These are phyloP conservation scores for Arrhamphus sclerolepis DNA, from an alignment of 2,797 vertebrate species.

Conservation along the genomic window DNA sequence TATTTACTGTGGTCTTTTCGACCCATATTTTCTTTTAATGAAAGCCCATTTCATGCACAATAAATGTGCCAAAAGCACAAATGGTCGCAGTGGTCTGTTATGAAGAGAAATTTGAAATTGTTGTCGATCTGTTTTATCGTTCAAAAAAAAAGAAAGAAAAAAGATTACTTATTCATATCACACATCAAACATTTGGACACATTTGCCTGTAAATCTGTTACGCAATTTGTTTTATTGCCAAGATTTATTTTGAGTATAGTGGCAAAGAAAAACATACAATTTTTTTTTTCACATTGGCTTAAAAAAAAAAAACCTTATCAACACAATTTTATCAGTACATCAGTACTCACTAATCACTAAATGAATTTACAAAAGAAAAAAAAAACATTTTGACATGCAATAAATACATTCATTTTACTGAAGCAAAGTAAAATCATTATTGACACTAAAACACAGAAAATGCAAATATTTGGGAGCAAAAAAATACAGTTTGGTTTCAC, in stretches of 20 bases:
- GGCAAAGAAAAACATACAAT: slow-evolving; percentile 73
- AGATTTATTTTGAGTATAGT: slow-evolving; percentile 82
- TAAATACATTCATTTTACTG: slow-evolving; percentile 89
- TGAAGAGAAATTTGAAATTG: slow-evolving; percentile 4
- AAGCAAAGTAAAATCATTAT: slow-evolving; percentile 78
- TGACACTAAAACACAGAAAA: slow-evolving; percentile 66
- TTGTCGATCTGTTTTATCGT: slow-evolving; percentile 1
- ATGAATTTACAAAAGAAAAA: slow-evolving; percentile 77
- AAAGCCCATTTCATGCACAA: slow-evolving; percentile 57
- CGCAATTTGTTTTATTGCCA: slow-evolving; percentile 84
- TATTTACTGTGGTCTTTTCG: slow-evolving; percentile 41
- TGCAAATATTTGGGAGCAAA: neutral
- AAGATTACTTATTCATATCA: neutral
- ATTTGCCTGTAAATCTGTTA: slow-evolving; percentile 56
- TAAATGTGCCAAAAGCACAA: slow-evolving; percentile 46
- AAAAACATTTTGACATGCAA: slow-evolving; percentile 87
- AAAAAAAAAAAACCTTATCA: too few species aligned
- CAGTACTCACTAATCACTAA: too few species aligned
- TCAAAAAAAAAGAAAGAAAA: too few species aligned
- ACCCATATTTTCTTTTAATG: slow-evolving; percentile 42
- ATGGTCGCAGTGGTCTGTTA: slow-evolving; percentile 9
- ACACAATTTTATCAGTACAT: too few species aligned
- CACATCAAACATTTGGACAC: slow-evolving; percentile 14
- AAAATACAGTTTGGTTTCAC: slow-evolving; percentile 84
- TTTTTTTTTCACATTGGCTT: slow-evolving; percentile 82